A percentile compares a stretch with the other conserved stretches of the same genome.
Conservation (phyloP, 2,888 invertebrate genomes). For the Maniola hyperantus region DNA sequence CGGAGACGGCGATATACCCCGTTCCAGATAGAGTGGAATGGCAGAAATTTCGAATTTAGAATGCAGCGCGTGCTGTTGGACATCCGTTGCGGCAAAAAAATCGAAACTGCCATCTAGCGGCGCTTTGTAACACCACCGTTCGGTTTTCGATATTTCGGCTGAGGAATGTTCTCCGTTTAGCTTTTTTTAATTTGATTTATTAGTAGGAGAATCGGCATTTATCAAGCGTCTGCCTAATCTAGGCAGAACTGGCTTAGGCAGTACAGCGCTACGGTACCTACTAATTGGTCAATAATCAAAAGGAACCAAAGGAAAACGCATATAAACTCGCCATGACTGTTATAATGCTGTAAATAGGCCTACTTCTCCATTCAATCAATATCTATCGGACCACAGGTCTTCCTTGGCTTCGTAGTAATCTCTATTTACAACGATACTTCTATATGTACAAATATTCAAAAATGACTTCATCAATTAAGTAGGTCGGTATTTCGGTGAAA, state of each 20-base stretch:
- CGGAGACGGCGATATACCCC: slow-evolving; percentile 57
- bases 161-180: slow-evolving; percentile 16
- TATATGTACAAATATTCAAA: too few species aligned
- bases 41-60: slow-evolving; percentile 73
- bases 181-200: slow-evolving; percentile 5
- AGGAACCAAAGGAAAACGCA: too few species aligned
- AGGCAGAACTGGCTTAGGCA: background rate
- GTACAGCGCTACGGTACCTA: too few species aligned
- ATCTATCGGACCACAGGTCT: too few species aligned
- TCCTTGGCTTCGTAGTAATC: too few species aligned
- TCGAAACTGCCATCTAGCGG: slow-evolving; percentile 69
- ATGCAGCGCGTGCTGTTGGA: slow-evolving; percentile 79
- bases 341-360: too few species aligned
- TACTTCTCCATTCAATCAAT: too few species aligned
- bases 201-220: background rate
- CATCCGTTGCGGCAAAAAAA: slow-evolving; percentile 78
- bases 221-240: background rate
- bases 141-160: slow-evolving; percentile 37
- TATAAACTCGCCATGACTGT: too few species aligned
- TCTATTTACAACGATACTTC: too few species aligned
- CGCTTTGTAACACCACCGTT: slow-evolving; percentile 57
- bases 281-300: too few species aligned
- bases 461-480: too few species aligned
- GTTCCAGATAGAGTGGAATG: slow-evolving; percentile 61
- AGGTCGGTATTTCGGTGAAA: too few species aligned